Evolutionary conservation across 2,797 vertebrate genomes (phyloP), one percentile per base, ranked within the genome.

Genomic region (Fratercula arctica): DNA sequence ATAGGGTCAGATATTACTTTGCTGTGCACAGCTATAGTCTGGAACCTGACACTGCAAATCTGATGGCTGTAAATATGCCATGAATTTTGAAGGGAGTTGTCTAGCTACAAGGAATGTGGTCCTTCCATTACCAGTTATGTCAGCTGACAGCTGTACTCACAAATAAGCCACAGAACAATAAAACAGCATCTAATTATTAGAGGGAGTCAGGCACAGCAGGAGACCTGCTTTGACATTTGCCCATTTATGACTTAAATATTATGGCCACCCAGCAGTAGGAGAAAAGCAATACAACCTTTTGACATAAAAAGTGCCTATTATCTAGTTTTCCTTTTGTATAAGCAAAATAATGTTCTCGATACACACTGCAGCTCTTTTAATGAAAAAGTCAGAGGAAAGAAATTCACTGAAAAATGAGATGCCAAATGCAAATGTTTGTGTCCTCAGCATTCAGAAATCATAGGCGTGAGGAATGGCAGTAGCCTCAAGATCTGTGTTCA

Each of bases 201-300:
- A 94, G 82, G 85, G 89, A 96, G 87, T 88, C 89, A 84, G 82
- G 82, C 87, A 60, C 92, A 73, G 82, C 25, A 11, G 93, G 94
- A 91, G 59, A 81, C 43, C 87, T 85, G 82, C 89, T 88, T 89
- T 96, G 97, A 97, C 95, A 94, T 94, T 95, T 97, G 82, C 82
- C 92, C 91, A 51, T 86, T 91, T 96, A 74, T 95, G 87, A 92
- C 82, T 96, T 90, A 72, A 94, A 89, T 89, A 95, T 95, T 91
- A 54, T 8, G 86, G 82, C 88, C 94, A 92, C 87, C 79, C 90
- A 83, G 89, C 94, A 95, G 78, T 10, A 60, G 81, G 84, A 93
- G 85, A 78, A 92, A 90, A 92, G 72, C 70, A 57, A 75, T 56
- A 33, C 56, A 57, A 81, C 57, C 80, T 81, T 93, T 64, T 83